A percentile compares a stretch with the other conserved stretches of the same genome.
Evolutionary conservation across 2,888 invertebrate genomes (phyloP).

Genomic region (Zonitis immaculata): DNA sequence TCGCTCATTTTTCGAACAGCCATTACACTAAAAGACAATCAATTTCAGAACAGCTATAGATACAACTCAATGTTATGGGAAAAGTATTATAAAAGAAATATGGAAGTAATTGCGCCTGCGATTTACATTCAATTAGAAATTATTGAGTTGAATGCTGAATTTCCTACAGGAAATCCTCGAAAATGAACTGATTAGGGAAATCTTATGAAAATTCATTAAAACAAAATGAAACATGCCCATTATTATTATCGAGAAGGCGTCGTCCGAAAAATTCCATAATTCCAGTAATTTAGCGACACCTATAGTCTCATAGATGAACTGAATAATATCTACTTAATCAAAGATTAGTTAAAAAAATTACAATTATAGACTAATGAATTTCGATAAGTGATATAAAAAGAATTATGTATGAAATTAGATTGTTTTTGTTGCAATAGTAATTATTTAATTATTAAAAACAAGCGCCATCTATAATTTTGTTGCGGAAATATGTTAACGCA

Average conservation of each 20-base stretch:
- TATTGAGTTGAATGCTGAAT: no score
- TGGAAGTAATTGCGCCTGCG: background rate
- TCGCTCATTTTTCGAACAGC: conserved; percentile 16
- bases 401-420: no score
- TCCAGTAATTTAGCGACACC: background rate
- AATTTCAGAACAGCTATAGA: conserved; percentile 35
- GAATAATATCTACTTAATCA: background rate
- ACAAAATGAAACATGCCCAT: background rate
- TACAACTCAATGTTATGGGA: no score
- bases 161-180: background rate
- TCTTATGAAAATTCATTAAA: background rate
- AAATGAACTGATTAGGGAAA: background rate
- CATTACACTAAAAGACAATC: background rate
- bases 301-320: background rate
- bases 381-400: no score
- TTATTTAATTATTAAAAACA: background rate
- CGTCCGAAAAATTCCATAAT: background rate
- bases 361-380: background rate
- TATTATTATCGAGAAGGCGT: background rate
- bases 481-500: background rate
- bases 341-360: background rate
- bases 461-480: background rate
- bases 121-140: no score
- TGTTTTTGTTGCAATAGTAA: background rate
- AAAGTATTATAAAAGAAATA: background rate